Evolutionary conservation across 2,888 invertebrate species (phyloP), one percentile per base, ranked within the genome.

Genomic region (Zhuqinia jingwanae): DNA sequence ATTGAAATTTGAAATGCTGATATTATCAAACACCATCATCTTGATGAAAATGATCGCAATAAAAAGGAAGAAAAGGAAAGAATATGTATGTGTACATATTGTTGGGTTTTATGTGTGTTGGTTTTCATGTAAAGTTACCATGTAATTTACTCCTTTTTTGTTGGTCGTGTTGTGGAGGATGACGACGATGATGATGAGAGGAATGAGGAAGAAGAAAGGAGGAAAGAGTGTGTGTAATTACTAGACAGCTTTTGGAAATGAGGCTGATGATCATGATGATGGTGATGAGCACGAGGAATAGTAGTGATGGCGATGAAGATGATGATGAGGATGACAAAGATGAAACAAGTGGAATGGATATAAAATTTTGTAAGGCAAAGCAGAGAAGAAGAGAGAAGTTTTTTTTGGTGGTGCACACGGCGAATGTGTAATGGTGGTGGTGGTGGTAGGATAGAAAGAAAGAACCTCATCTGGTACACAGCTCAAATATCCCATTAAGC

Each of bases 401-500:
- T 15, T n/a, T n/a, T 15, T 17, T 53, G 53, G 13, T 53, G 53
- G 53, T 53, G 11, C 6, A 36, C n/a, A n/a, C n/a, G n/a, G n/a
- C n/a, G n/a, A n/a, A n/a, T n/a, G n/a, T n/a, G n/a, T n/a, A n/a
- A n/a, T n/a, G n/a, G n/a, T n/a, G n/a, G 53, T 53, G 36, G 8
- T 36, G 36, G 36, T 36, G 36, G 8, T 36, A 36, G 8, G 8
- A 5, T 25, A 53, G 20, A 58, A 13, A 22, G 36, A 36, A 42
- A 36, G 56, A 75, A 75, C 58, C 77, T 90, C 90, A 90, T 90
- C 90, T 90, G 90, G 88, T 88, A 70, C 20, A 76, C 89, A 89
- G 90, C 90, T 91, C 91, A 89, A 90, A 91, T 91, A 91, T 91
- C 91, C 91, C 91, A 91, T 91, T 91, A 91, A 90, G 89, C 90